Percentiles rank a stretch among this genome's conserved stretches.
phyloP scores from a whole-genome alignment of 2,113 vertebrate species.

The Strix aluco region DNA sequence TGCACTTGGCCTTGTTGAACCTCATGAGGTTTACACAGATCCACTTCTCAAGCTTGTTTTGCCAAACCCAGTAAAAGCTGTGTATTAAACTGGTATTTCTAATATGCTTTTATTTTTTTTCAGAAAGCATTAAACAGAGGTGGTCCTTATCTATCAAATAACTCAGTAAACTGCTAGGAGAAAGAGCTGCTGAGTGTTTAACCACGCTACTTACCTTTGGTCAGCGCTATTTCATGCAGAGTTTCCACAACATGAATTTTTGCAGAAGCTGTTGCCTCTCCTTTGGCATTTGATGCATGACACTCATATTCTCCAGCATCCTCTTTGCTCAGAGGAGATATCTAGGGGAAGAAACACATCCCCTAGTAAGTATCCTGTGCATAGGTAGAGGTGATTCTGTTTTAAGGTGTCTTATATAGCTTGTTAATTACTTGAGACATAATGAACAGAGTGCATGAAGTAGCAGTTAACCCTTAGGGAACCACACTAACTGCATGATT shows the following conservation, averaged over 20 bases:
- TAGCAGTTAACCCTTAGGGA: not conserved
- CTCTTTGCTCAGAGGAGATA: constrained; percentile 87
- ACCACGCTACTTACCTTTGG: constrained; percentile 74
- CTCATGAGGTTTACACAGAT: not conserved
- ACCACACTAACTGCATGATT: not conserved
- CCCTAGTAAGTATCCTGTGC: not conserved
- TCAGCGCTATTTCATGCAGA: constrained; percentile 78
- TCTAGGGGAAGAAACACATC: constrained; percentile 65
- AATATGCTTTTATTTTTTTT: not conserved
- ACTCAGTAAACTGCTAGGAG: not conserved
- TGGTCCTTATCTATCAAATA: not conserved
- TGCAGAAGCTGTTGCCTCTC: constrained; percentile 85
- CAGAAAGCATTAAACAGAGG: not conserved
- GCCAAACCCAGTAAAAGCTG: not conserved
- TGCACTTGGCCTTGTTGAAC: not conserved
- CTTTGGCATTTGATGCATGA: constrained; percentile 85
- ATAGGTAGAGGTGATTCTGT: not conserved
- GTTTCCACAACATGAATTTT: constrained; percentile 84
- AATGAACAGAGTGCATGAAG: not conserved
- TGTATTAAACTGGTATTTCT: not conserved
- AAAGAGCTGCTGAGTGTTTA: not conserved
- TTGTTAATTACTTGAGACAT: not conserved
- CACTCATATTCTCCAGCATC: constrained; percentile 91
- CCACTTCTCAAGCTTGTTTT: not conserved
- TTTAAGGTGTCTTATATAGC: not conserved